Evolutionary conservation across 2,888 invertebrate genomes (phyloP), one percentile per base, ranked within the genome.

Genomic region (Chymomyza amoena): DNA sequence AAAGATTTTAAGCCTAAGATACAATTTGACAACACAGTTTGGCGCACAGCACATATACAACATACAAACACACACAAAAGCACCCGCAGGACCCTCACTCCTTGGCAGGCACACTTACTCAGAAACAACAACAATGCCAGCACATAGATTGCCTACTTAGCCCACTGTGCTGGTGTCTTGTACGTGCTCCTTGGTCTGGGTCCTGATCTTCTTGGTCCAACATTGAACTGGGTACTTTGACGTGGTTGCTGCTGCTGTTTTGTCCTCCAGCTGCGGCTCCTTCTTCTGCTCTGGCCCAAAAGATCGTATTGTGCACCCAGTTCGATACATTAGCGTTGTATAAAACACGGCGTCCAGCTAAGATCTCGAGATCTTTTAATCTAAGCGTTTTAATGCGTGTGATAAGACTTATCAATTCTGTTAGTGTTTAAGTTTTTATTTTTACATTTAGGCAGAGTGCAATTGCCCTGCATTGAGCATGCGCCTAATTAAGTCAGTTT

Each of bases 401-500:
- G 84, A 85, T 85, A 87, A 85, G 84, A 85, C 84, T 86, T 57
- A 18, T 16, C 16, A 54, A 18, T 54, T 80, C 76, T 84, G 81
- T 73, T 81, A 75, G 72, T 76, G 71, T 76, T 70, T 88, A 86
- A 86, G 82, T 80, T 74, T 18, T 50, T 63, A 66, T 78, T 70
- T 65, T 63, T 64, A 76, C 61, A 63, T 51, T 32, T 64, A 71
- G 79, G 72, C 72, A 68, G 32, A 32, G 59, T 66, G 64, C 63
- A 68, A 51, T 64, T 16, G 56, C 54, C 45, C 50, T 52, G 16
- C 39, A 25, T 66, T 50, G n/a, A 61, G 61, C 68, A 68, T 71
- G 70, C 74, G 77, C 80, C 85, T 78, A 80, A 63, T 85, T 87
- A 86, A 87, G 87, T 87, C 87, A 87, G 84, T 87, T 88, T 87